phyloP scores from a whole-genome alignment of 2,113 vertebrate species.

The Phoxinus phoxinus region DNA sequence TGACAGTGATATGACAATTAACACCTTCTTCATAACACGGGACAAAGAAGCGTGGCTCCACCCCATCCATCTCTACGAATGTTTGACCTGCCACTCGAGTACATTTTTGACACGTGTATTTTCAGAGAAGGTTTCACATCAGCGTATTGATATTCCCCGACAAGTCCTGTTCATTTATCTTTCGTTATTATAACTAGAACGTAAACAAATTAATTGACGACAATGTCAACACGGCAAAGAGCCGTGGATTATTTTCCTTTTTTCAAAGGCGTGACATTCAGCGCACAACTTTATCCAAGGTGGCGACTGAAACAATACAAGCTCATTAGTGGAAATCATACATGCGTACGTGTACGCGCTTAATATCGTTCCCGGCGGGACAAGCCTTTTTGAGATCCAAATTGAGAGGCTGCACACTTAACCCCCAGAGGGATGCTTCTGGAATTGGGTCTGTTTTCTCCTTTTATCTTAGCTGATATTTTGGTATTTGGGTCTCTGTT shows the following conservation, averaged over 20 bases:
- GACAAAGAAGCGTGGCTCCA: slow-evolving; percentile 10
- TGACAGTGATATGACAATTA: slow-evolving; percentile 64
- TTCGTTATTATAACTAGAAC: neutral
- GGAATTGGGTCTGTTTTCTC: slow-evolving; percentile 62
- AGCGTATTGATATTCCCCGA: slow-evolving; percentile 4
- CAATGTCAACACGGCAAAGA: slow-evolving; percentile 15
- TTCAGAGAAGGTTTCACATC: neutral
- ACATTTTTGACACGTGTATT: neutral
- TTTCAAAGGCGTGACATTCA: slow-evolving; percentile 10
- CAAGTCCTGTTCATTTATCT: neutral
- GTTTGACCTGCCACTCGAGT: neutral
- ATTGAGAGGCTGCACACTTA: slow-evolving; percentile 53
- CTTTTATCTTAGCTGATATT: slow-evolving; percentile 70
- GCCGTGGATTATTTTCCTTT: slow-evolving; percentile 12
- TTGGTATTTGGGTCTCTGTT: slow-evolving; percentile 69
- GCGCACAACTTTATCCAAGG: slow-evolving; percentile 14
- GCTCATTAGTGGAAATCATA: slow-evolving; percentile 65
- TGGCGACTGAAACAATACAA: slow-evolving; percentile 52
- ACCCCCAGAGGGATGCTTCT: slow-evolving; percentile 51
- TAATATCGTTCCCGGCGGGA: slow-evolving; percentile 62
- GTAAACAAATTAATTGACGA: slow-evolving; percentile 11
- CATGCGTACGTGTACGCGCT: slow-evolving; percentile 49
- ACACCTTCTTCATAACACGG: slow-evolving; percentile 49
- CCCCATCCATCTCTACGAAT: slow-evolving; percentile 19
- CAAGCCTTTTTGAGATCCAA: slow-evolving; percentile 62